A percentile compares a stretch with the other conserved stretches of the same genome.
Evolutionary conservation across 2,113 vertebrate genomes (phyloP).

Genomic region (Neodontobutis hainanensis): DNA sequence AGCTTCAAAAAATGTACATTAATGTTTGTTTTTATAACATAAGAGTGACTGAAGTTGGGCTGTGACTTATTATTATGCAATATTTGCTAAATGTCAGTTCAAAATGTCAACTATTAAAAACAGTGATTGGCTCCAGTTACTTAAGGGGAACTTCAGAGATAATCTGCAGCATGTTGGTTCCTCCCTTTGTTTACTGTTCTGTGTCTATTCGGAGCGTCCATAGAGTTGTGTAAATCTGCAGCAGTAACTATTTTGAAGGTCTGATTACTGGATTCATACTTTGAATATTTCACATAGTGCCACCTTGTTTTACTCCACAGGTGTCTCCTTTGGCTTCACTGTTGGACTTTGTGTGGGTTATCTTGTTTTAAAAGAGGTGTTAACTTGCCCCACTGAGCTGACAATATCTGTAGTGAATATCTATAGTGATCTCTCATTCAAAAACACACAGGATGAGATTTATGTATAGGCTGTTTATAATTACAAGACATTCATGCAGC

Average conservation of each 20-base stretch:
- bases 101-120: not conserved
- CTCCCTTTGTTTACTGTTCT: too few relatives aligned
- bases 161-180: too few relatives aligned
- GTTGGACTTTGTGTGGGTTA: not conserved
- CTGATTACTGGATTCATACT: too few relatives aligned
- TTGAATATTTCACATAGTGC: not conserved
- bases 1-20: not conserved
- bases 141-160: too few relatives aligned
- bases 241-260: too few relatives aligned
- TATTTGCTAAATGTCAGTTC: not conserved
- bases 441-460: constrained; percentile 5
- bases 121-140: too few relatives aligned
- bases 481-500: not conserved
- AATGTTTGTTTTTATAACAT: too few relatives aligned
- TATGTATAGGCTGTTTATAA: too few relatives aligned
- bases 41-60: too few relatives aligned
- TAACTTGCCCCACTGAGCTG: constrained; percentile 7
- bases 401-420: constrained; percentile 28
- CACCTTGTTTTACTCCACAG: not conserved
- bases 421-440: constrained; percentile 17
- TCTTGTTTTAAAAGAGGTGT: constrained; percentile 16
- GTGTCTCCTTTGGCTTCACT: constrained; percentile 5
- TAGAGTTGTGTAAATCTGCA: too few relatives aligned
- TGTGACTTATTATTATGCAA: too few relatives aligned
- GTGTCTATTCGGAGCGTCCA: too few relatives aligned